Base-by-base conservation (phyloP, 1,140 invertebrate genomes). In the Diploscapter pachys region DNA sequence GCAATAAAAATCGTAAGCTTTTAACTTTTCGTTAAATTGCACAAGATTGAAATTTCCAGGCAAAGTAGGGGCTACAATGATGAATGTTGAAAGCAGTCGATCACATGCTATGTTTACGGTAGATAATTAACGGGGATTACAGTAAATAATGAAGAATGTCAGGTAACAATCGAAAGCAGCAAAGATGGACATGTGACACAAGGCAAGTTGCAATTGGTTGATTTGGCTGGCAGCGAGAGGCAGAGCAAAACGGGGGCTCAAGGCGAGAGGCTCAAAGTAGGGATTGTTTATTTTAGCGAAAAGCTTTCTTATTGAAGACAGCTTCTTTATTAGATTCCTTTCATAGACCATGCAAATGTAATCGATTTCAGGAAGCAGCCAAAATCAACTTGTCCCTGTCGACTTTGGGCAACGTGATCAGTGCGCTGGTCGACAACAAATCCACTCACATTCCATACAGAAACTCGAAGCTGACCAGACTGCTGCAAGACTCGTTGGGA, bases 361-460 rank as follows among this genome's bases (percentile, higher is more conserved):
- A 31, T 31, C 31, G 57, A 11, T 56, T 68, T 56, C 5, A 68
- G 85, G 95, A 97, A 88, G 94, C 95, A 0, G 93, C 93, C 3
- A 96, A 96, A 87, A 97, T 97, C 77, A 97, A 97, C 88, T 89
- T 95, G 54, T 96, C 93, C 0, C 89, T 97, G 0, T 96, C 94
- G 3, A 94, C 93, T 4, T 87, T 97, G 49, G 94, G 95, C 51
- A 96, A 96, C 87, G 95, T 97, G 3, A 96, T 97, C 80, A 95
- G 93, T 8, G 93, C 95, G 13, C 87, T 97, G 63, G 93, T 95
- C 3, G 94, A 97, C 87, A 93, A 93, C 31, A 95, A 95, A 87
- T 92, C 91, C 81, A 93, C 91, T 1, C 94, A 96, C 85, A 92
- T 97, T 80, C 95, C 95, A 2, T 97, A 97, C 85, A 93, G 80